Percentiles rank a stretch among this genome's conserved stretches.
phyloP scores from a whole-genome alignment of 2,888 invertebrate genomes.

The Diadegma fenestrale region DNA sequence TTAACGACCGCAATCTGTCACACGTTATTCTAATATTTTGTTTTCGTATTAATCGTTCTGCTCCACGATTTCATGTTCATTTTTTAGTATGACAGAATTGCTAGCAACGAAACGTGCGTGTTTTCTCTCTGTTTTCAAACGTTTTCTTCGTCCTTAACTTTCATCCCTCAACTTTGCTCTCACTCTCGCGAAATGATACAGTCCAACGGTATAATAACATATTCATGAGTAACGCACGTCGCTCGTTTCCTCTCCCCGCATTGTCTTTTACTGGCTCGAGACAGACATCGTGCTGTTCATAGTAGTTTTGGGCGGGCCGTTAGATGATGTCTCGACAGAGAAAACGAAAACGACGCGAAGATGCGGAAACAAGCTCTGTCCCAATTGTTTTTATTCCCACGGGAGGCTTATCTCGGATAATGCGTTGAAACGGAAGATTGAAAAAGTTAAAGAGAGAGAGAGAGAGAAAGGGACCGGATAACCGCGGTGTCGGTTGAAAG shows the following conservation, averaged over 20 bases:
- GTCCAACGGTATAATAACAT: slow-evolving; percentile 3
- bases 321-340: slow-evolving; percentile 62
- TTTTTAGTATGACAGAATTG: background rate
- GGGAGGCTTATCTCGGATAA: slow-evolving; percentile 28
- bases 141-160: slow-evolving; percentile 19
- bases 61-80: background rate
- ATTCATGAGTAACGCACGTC: slow-evolving; percentile 33
- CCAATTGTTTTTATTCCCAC: slow-evolving; percentile 60
- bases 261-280: slow-evolving; percentile 54
- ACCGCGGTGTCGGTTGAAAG: slow-evolving; percentile 31
- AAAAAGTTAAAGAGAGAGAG: slow-evolving; percentile 29
- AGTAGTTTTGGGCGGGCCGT: slow-evolving; percentile 63
- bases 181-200: slow-evolving; percentile 55
- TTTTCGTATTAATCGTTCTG: slow-evolving; percentile 5
- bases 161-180: slow-evolving; percentile 40
- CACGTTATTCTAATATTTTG: background rate
- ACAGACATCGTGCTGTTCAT: slow-evolving; percentile 50
- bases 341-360: slow-evolving; percentile 57
- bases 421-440: slow-evolving; percentile 12
- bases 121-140: background rate
- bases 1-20: background rate
- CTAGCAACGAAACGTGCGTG: background rate
- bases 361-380: slow-evolving; percentile 33
- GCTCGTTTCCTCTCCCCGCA: slow-evolving; percentile 50
- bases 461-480: slow-evolving; percentile 6